phyloP scores from a whole-genome alignment of 2,113 vertebrate genomes.

The Triplophysa rosa region DNA sequence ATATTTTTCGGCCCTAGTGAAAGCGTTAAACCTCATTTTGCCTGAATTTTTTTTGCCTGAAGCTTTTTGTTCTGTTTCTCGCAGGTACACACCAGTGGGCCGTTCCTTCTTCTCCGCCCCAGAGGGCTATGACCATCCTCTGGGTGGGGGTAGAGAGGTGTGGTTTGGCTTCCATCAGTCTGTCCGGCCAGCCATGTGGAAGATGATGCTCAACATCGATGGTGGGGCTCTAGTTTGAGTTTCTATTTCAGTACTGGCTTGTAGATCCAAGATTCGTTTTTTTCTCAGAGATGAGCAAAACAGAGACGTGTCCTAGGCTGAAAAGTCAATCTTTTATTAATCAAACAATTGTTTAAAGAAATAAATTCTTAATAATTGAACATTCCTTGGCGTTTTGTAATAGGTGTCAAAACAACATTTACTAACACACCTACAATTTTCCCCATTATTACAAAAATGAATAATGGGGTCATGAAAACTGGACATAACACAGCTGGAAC shows the following conservation, averaged over 20 bases:
- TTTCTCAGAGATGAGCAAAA: not conserved
- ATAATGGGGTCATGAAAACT: too few relatives aligned
- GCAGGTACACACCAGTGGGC: constrained; percentile 97
- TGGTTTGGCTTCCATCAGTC: constrained; percentile 99
- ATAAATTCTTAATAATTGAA: too few relatives aligned
- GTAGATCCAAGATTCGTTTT: not conserved
- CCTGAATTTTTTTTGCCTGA: not conserved
- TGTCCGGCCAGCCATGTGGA: constrained; percentile 99
- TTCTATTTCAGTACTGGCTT: not conserved
- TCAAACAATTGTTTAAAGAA: too few relatives aligned
- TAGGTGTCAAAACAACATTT: too few relatives aligned
- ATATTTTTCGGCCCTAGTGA: too few relatives aligned
- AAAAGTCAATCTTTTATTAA: too few relatives aligned
- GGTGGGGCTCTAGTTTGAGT: constrained; percentile 73
- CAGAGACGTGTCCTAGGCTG: too few relatives aligned
- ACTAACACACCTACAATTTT: too few relatives aligned
- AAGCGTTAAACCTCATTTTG: not conserved
- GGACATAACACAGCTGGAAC: too few relatives aligned
- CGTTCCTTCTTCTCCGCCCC: constrained; percentile 98
- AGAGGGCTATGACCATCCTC: constrained; percentile 96
- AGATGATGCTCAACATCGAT: constrained; percentile 99
- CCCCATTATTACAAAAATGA: too few relatives aligned
- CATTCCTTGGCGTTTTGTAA: too few relatives aligned
- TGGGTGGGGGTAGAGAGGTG: constrained; percentile 96
- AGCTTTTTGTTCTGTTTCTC: constrained; percentile 2